phyloP scores from a whole-genome alignment of 2,113 vertebrate genomes.

The Takifugu flavidus region DNA sequence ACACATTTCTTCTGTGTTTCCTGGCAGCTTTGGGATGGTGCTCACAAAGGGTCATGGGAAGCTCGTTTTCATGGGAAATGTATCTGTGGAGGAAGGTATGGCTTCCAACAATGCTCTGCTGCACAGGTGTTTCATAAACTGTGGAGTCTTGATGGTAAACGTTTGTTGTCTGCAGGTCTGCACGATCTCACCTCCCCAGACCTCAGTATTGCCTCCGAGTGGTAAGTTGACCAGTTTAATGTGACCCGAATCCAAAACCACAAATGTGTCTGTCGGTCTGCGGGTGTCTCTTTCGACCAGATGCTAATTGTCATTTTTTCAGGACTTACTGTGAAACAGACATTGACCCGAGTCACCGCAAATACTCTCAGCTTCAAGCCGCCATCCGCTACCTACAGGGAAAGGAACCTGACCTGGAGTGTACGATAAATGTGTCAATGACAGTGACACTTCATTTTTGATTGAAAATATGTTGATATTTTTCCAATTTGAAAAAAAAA shows the following conservation, averaged over 20 bases:
- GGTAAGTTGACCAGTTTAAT: conserved; percentile 68
- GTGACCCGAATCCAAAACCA: too few species aligned
- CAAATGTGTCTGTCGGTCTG: too few species aligned
- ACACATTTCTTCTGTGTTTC: conserved; percentile 10
- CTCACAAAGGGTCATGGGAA: conserved; percentile 85
- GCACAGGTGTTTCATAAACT: not conserved
- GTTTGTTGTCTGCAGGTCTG: conserved; percentile 76
- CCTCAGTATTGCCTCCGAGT: conserved; percentile 84
- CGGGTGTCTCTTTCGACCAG: too few species aligned
- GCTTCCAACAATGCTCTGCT: conserved; percentile 3
- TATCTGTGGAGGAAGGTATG: conserved; percentile 92
- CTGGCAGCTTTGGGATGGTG: conserved; percentile 85
- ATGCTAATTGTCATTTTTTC: conserved; percentile 1
- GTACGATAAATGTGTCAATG: conserved; percentile 56
- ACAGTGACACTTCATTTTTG: too few species aligned
- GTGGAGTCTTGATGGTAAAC: not conserved
- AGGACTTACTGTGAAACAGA: conserved; percentile 96
- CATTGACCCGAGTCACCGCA: conserved; percentile 87
- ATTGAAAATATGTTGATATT: too few species aligned
- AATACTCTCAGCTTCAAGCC: conserved; percentile 87
- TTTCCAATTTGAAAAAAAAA: too few species aligned
- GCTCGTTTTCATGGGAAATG: conserved; percentile 84
- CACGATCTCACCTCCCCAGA: conserved; percentile 93
- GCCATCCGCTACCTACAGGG: conserved; percentile 84
- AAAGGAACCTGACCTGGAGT: conserved; percentile 87